Base-by-base conservation (phyloP, 2,888 invertebrate genomes). In the Icerya purchasi region DNA sequence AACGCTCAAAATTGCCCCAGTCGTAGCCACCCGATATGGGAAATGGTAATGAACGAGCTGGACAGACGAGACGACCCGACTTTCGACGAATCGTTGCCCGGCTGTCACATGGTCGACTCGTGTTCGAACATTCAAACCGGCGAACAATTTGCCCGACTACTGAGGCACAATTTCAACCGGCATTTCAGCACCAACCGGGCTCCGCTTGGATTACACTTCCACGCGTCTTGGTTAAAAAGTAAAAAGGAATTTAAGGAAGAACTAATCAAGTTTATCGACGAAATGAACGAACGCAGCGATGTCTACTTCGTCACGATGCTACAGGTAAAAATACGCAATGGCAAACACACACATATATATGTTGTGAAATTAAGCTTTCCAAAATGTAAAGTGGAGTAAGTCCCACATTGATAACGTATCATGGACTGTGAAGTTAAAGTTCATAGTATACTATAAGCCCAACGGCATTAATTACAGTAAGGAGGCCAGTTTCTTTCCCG, bases 11-110 rank as follows among this genome's bases (percentile, higher is more conserved):
- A 91, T 72, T 92, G 92, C 69, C 92, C 92, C 22, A 86, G 86
- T 55, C 67, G 71, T 63, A 86, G 86, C 68, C 91, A 92, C 69
- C 90, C 91, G 23, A 88, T 92, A 52, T 92, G 92, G 92, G 92
- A 92, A 74, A 91, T 92, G 82, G 91, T 91, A 57, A 89, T 92
- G 88, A 92, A 92, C 70, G 92, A 92, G 71, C 74, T 92, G 66
- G 91, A 92, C 73, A 81, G 91, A 72, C 81, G 92, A 72, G 91
- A 92, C 71, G 91, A 92, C 69, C 91, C 91, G 2, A 86, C 86
- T 3, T 91, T 91, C 71, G 92, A 92, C 69, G 92, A 92, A 72
- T 87, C 87, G 2, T 77, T 92, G 61, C 90, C 91, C 50, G 89
- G 91, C 79, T 91, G 91, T 73, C 90, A 91, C 73, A 89, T 91